Percentiles rank a stretch among this genome's conserved stretches.
phyloP scores from a whole-genome alignment of 2,888 invertebrate species.

The Halictus quadricinctus region DNA sequence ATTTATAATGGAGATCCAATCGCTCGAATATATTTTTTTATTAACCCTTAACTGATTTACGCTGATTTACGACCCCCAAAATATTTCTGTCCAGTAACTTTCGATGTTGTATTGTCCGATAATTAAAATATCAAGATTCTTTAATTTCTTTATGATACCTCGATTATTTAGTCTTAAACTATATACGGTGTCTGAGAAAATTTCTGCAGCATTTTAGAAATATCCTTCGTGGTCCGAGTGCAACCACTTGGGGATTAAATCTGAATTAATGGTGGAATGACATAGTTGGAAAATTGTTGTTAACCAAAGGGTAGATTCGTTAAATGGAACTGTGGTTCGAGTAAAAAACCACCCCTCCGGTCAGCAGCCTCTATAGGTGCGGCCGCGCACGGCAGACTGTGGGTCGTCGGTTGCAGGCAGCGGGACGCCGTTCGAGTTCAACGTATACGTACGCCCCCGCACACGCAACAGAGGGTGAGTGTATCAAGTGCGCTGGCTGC shows the following conservation, averaged over 20 bases:
- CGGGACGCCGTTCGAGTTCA: slow-evolving; percentile 44
- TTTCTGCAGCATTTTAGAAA: no score
- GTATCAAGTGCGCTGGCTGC: slow-evolving; percentile 74
- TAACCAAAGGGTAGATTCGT: not conserved
- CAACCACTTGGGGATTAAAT: not conserved
- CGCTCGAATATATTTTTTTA: no score
- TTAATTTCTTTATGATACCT: no score
- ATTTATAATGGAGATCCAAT: no score
- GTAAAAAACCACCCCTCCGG: slow-evolving; percentile 2
- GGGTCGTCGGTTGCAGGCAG: slow-evolving; percentile 56
- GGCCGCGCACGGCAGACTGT: slow-evolving; percentile 38
- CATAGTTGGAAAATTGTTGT: not conserved
- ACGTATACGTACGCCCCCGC: slow-evolving; percentile 43
- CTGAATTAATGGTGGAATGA: not conserved
- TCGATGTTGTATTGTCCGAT: no score
- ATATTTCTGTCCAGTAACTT: no score
- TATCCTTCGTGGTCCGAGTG: no score
- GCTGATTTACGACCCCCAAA: no score
- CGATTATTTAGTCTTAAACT: no score
- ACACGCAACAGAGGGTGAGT: slow-evolving; percentile 53
- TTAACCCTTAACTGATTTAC: no score
- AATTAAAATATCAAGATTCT: no score
- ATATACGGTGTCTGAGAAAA: no score
- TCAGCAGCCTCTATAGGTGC: slow-evolving; percentile 10
- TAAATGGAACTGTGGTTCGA: not conserved